Evolutionary conservation across 2,888 invertebrate species (phyloP).

Genomic region (Keiferia lycopersicella): DNA sequence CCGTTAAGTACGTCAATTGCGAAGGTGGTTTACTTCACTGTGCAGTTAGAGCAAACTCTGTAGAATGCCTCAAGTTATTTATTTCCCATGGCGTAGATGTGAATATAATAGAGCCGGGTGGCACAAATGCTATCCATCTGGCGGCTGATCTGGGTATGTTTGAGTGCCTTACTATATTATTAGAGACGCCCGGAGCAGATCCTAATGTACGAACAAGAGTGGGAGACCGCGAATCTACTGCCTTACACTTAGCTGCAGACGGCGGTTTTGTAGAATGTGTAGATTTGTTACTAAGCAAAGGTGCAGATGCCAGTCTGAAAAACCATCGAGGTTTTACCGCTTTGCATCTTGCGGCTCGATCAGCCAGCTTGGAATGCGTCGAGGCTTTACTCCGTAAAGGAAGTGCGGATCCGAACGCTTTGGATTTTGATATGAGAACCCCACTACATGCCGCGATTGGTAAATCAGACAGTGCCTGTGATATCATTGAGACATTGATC

Average conservation of each 20-base stretch:
- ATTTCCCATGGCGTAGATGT: conserved; percentile 88
- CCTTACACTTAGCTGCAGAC: conserved; percentile 93
- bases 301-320: conserved; percentile 87
- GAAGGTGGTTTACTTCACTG: conserved; percentile 91
- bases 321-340: conserved; percentile 92
- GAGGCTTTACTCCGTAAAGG: conserved; percentile 88
- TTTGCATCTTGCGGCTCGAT: conserved; percentile 90
- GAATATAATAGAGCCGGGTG: conserved; percentile 87
- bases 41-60: conserved; percentile 91
- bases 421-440: conserved; percentile 90
- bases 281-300: conserved; percentile 85
- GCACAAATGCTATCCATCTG: conserved; percentile 90
- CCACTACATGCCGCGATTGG: conserved; percentile 92
- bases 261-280: conserved; percentile 92
- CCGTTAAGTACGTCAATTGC: conserved; percentile 84
- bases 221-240: conserved; percentile 88
- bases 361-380: conserved; percentile 90
- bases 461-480: conserved; percentile 90
- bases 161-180: conserved; percentile 87
- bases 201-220: conserved; percentile 85
- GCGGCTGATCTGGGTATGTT: conserved; percentile 90
- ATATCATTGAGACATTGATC: conserved; percentile 89
- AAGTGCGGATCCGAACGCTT: conserved; percentile 88
- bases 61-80: conserved; percentile 89
- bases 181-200: conserved; percentile 87